These are phyloP conservation scores for Thymelicus sylvestris DNA, from an alignment of 2,888 invertebrate species.

Conservation along the genomic window DNA sequence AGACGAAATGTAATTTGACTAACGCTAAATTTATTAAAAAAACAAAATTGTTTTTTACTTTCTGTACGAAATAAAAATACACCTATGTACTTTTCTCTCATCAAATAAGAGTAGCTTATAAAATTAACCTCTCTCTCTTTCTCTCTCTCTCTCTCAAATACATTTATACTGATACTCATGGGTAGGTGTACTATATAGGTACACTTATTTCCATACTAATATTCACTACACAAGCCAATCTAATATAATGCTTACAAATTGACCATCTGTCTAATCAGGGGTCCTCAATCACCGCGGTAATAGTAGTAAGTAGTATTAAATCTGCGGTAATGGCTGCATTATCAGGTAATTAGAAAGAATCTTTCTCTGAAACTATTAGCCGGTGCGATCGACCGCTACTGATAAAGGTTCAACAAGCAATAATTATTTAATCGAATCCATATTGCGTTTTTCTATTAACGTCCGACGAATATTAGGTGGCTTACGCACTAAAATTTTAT, in stretches of 20 bases:
- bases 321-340: slow-evolving; percentile 18
- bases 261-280: slow-evolving; percentile 4
- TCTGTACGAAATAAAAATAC: too few relatives aligned
- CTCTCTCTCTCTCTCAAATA: too few relatives aligned
- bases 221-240: too few relatives aligned
- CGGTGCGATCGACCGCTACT: slow-evolving; percentile 28
- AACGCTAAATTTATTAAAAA: too few relatives aligned
- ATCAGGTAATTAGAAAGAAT: slow-evolving; percentile 37
- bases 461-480: slow-evolving; percentile 41
- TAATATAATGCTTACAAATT: too few relatives aligned
- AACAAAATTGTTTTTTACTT: too few relatives aligned
- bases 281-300: slow-evolving; percentile 26
- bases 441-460: slow-evolving; percentile 48
- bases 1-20: neutral
- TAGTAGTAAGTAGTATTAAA: slow-evolving; percentile 4
- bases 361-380: slow-evolving; percentile 34
- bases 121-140: too few relatives aligned
- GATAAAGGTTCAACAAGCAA: slow-evolving; percentile 39
- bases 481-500: neutral
- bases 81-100: too few relatives aligned
- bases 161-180: too few relatives aligned
- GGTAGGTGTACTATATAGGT: too few relatives aligned
- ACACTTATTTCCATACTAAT: too few relatives aligned
- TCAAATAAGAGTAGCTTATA: too few relatives aligned
- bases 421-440: slow-evolving; percentile 48